A percentile compares a stretch with the other conserved stretches of the same genome.
Evolutionary conservation across 2,888 invertebrate species (phyloP).

Genomic region (Nomada goodeniana): DNA sequence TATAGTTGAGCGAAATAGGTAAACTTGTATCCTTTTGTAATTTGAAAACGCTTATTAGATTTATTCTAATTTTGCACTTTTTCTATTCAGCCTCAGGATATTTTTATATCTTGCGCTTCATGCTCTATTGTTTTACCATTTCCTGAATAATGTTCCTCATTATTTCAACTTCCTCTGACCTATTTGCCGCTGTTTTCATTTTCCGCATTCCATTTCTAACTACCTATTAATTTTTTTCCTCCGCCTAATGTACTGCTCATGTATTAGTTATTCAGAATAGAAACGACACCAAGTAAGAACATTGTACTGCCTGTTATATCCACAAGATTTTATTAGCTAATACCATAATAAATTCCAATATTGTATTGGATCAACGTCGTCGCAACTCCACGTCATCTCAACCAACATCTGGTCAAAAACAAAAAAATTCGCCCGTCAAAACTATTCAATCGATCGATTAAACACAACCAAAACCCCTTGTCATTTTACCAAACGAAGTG

Average conservation of each 20-base stretch:
- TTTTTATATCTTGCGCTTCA: neutral
- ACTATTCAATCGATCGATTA: conserved; percentile 21
- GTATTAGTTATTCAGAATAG: no score
- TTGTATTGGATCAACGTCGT: no score
- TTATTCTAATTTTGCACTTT: neutral
- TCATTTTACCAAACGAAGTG: neutral
- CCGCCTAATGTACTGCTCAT: no score
- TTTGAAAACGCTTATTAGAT: no score
- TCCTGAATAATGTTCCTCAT: neutral
- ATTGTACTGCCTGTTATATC: no score
- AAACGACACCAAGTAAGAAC: no score
- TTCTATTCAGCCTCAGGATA: neutral
- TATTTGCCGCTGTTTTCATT: conserved; percentile 6
- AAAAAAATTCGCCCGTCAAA: neutral
- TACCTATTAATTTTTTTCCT: neutral
- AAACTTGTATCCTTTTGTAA: no score
- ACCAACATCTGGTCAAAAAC: neutral
- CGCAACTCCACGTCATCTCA: no score
- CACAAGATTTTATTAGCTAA: no score
- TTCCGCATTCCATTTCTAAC: conserved; percentile 3
- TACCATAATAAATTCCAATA: no score
- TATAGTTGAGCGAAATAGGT: no score
- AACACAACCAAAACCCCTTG: neutral
- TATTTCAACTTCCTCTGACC: conserved; percentile 1
- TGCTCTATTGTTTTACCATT: conserved; percentile 2